Evolutionary conservation across 2,888 invertebrate genomes (phyloP).

Genomic region (Amblyjoppa proteus): DNA sequence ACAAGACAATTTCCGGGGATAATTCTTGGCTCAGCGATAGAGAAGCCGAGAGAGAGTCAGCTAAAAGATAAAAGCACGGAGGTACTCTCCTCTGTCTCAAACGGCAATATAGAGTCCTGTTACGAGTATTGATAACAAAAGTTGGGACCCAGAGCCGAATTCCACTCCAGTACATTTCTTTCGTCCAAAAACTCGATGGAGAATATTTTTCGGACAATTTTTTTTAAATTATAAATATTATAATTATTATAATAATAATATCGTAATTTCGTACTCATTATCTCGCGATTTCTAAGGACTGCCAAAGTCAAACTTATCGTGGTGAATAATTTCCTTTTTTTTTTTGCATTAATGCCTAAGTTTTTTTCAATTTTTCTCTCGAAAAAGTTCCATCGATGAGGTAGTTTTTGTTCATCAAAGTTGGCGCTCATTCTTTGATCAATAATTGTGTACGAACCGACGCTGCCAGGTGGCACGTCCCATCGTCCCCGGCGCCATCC

Average conservation of each 20-base stretch:
- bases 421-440: constrained; percentile 81
- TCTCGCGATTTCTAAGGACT: neutral
- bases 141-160: neutral
- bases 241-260: neutral
- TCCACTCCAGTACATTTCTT: neutral
- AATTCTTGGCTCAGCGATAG: constrained; percentile 65
- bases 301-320: neutral
- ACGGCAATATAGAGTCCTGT: neutral
- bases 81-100: constrained; percentile 1
- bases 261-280: neutral
- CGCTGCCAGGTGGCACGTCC: constrained; percentile 78
- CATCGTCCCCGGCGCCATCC: constrained; percentile 48
- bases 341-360: neutral
- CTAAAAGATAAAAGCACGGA: constrained; percentile 45
- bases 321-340: constrained; percentile 2
- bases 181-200: constrained; percentile 62
- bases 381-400: constrained; percentile 13
- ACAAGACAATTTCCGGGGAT: constrained; percentile 73
- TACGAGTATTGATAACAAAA: constrained; percentile 6
- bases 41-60: neutral
- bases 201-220: constrained; percentile 20
- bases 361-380: constrained; percentile 4
- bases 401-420: constrained; percentile 64
- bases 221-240: neutral
- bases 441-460: constrained; percentile 75